Percentiles rank a stretch among this genome's conserved stretches.
Evolutionary conservation across 2,797 vertebrate species (phyloP).

Genomic region (Lophotriccus pileatus): DNA sequence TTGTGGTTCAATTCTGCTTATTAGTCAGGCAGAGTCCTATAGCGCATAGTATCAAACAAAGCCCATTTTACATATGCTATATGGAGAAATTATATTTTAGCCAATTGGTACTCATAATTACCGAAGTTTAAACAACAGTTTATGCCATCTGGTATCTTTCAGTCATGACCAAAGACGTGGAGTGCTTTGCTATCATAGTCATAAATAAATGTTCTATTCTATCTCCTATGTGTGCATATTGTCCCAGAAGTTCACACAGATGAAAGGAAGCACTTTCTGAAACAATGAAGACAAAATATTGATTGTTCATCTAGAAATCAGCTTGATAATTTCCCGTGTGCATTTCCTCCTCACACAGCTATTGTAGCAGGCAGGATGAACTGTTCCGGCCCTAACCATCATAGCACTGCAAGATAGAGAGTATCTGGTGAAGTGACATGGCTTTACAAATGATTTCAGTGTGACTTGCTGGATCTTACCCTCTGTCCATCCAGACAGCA

Average conservation of each 20-base stretch:
- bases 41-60: neutral
- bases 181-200: neutral
- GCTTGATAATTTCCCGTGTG: neutral
- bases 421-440: no score
- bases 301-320: neutral
- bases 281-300: neutral
- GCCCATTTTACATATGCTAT: neutral
- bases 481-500: neutral
- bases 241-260: neutral
- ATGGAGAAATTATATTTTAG: neutral
- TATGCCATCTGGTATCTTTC: neutral
- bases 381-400: neutral
- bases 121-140: neutral
- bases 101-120: neutral
- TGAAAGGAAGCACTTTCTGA: neutral
- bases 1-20: neutral
- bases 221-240: neutral
- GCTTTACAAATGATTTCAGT: neutral
- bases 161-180: neutral
- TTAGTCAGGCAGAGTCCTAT: neutral
- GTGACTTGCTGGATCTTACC: neutral
- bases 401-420: accelerated
- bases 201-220: neutral
- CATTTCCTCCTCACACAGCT: neutral
- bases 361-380: neutral